Conservation (phyloP, 2,797 vertebrate genomes). For the Taeniopygia guttata region DNA sequence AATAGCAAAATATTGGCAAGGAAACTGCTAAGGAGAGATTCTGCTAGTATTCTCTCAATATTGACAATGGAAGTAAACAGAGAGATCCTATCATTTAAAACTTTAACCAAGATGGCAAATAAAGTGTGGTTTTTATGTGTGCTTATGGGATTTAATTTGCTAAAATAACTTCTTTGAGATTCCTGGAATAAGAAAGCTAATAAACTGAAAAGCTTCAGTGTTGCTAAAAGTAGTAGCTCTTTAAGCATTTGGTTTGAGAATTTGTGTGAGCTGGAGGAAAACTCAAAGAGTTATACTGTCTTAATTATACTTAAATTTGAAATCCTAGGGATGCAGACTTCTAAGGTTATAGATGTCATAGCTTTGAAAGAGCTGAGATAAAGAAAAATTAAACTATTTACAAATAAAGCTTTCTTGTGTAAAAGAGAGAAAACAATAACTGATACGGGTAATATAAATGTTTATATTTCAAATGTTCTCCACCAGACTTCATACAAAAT, state of each 20-base stretch:
- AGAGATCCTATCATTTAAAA: not conserved
- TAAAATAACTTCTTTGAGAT: not conserved
- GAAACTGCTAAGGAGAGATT: not conserved
- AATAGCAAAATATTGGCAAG: not conserved
- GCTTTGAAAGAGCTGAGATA: not conserved
- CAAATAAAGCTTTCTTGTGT: not conserved
- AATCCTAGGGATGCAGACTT: not conserved
- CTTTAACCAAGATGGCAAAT: not conserved
- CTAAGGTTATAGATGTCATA: not conserved
- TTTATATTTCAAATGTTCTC: not conserved
- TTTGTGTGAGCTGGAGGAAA: not conserved
- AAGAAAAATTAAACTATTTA: not conserved
- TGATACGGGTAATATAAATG: not conserved
- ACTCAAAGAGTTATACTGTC: not conserved
- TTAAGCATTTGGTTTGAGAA: not conserved
- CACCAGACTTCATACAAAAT: not conserved
- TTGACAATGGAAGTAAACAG: not conserved
- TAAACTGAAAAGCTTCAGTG: not conserved
- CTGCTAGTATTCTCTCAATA: not conserved
- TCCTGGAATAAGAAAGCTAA: not conserved
- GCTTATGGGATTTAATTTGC: not conserved
- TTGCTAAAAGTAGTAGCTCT: not conserved
- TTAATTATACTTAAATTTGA: not conserved
- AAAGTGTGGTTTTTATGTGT: not conserved
- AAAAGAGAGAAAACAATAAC: not conserved